Evolutionary conservation across 2,888 invertebrate genomes (phyloP).

Genomic region (Galerucella nymphaeae): DNA sequence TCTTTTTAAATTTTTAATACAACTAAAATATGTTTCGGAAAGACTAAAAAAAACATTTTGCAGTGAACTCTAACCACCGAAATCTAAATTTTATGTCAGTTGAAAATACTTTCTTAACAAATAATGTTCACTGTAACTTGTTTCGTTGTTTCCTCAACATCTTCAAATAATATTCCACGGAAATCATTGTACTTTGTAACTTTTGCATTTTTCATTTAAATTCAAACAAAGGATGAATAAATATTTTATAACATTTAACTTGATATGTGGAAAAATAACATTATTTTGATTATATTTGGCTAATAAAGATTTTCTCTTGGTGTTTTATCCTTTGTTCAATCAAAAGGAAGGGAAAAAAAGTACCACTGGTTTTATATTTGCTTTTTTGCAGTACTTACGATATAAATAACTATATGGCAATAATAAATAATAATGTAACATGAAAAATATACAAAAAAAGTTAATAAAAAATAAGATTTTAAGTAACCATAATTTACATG

Average conservation of each 20-base stretch:
- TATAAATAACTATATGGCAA: slow-evolving; percentile 42
- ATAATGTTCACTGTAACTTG: not conserved
- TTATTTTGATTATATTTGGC: slow-evolving; percentile 47
- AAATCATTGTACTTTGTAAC: slow-evolving; percentile 43
- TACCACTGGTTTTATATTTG: slow-evolving; percentile 20
- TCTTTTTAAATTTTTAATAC: slow-evolving; percentile 38
- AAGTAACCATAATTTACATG: slow-evolving; percentile 36
- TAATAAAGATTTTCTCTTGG: slow-evolving; percentile 48
- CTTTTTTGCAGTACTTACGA: slow-evolving; percentile 24
- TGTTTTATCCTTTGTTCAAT: slow-evolving; percentile 45
- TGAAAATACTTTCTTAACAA: not conserved
- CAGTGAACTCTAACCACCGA: not conserved
- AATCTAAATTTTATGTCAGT: no score
- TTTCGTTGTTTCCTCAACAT: slow-evolving; percentile 14
- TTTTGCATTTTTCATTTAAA: slow-evolving; percentile 36
- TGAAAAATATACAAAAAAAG: slow-evolving; percentile 40
- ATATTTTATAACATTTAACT: slow-evolving; percentile 47
- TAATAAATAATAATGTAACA: slow-evolving; percentile 43
- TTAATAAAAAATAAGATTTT: slow-evolving; percentile 34
- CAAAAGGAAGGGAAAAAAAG: slow-evolving; percentile 27
- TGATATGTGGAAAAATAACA: slow-evolving; percentile 56
- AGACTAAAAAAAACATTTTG: slow-evolving; percentile 26
- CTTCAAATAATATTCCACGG: slow-evolving; percentile 20
- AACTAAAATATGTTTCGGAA: slow-evolving; percentile 24
- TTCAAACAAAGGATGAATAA: slow-evolving; percentile 40